Conservation (phyloP, 2,797 vertebrate genomes). For the Cephalopachus bancanus region DNA sequence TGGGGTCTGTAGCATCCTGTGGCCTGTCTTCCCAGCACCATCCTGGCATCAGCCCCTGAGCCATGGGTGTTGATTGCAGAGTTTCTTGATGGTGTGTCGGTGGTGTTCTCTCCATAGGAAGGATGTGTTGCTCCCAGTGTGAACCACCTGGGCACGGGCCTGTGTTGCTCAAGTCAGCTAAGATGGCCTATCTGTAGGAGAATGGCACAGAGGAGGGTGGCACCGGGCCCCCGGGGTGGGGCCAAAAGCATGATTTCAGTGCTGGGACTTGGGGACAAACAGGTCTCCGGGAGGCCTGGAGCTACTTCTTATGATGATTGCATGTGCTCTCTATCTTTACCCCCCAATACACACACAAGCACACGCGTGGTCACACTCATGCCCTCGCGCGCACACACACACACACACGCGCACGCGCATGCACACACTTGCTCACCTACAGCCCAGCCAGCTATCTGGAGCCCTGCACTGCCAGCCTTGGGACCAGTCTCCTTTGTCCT, state of each 20-base stretch:
- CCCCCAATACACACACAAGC: background rate
- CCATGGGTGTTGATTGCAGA: background rate
- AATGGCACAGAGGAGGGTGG: fast-evolving
- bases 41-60: background rate
- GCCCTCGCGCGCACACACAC: background rate
- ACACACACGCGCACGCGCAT: background rate
- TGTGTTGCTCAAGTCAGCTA: background rate
- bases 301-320: background rate
- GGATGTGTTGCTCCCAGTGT: background rate
- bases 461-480: background rate
- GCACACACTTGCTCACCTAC: background rate
- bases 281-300: background rate
- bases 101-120: background rate
- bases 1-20: background rate
- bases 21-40: fast-evolving
- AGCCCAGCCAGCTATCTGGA: background rate
- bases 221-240: background rate
- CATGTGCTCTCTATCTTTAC: background rate
- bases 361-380: background rate
- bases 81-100: background rate
- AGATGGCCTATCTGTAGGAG: background rate
- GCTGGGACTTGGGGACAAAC: background rate
- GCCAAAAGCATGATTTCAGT: background rate
- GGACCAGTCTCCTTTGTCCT: background rate
- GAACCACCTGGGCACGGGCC: too few relatives aligned